Base-by-base conservation (phyloP, 2,797 vertebrate species). In the Sebastes vulpes region DNA sequence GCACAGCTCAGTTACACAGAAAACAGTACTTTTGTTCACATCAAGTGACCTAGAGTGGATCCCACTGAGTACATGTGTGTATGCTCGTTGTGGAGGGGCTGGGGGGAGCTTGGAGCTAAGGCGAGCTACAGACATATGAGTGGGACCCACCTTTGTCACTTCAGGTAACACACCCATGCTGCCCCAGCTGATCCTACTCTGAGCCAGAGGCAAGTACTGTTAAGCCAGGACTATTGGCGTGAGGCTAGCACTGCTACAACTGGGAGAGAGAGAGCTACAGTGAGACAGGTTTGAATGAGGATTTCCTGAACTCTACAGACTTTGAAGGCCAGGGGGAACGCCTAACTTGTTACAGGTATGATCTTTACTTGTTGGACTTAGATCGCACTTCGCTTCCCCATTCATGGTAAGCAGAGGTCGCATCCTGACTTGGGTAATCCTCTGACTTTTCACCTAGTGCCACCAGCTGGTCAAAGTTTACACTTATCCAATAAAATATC, bases 101-200 rank as follows among this genome's bases (percentile, higher is more conserved):
- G 88, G 86, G 91, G 91, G 90, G 85, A 77, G 82, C 68, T 80
- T 94, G 96, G 96, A 96, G 96, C 95, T 97, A 94, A 94, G 93
- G 81, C 95, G 95, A 97, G 97, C 97, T 96, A 97, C 97, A 98
- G 97, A 98, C 97, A 98, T 97, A 96, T 92, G 95, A 97, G 97
- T 98, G 97, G 97, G 97, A 96, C 97, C 96, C 97, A 89, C 96
- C 98, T 98, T 97, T 97, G 97, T 99, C 98, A 97, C 98, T 96
- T 97, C 95, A 94, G 94, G 97, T 98, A 98, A 98, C 96, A 95
- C 97, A 97, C 95, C 96, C 98, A 98, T 98, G 91, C 98, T 98
- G 97, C 98, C 98, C 95, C 92, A 94, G 96, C 95, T 89, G 71
- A 84, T 81, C 89, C 83, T 87, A 79, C 90, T 95, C 59, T 95